Evolutionary conservation across 2,888 invertebrate species (phyloP).

Genomic region (Cryptus viduatorius): DNA sequence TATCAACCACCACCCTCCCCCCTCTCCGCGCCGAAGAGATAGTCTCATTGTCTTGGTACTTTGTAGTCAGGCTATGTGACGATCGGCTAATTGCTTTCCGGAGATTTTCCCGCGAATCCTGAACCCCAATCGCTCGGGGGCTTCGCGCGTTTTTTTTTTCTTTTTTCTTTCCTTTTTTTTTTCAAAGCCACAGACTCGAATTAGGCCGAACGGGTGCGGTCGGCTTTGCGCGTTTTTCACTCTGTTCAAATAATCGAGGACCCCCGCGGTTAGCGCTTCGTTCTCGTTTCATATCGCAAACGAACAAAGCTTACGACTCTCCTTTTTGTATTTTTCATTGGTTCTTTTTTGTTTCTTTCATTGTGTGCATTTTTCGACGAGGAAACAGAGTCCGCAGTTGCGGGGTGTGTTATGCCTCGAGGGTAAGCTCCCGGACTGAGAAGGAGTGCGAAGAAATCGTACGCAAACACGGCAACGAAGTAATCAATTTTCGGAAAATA

Average conservation of each 20-base stretch:
- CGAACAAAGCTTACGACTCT: conserved; percentile 15
- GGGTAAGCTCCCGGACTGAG: conserved; percentile 73
- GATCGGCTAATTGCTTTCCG: conserved; percentile 80
- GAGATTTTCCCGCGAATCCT: conserved; percentile 76
- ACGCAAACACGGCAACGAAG: conserved; percentile 13
- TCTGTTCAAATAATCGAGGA: conserved; percentile 49
- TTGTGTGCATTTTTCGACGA: background rate
- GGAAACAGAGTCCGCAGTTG: conserved; percentile 65
- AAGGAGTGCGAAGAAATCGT: conserved; percentile 18
- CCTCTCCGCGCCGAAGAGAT: conserved; percentile 6
- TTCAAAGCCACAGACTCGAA: conserved; percentile 36
- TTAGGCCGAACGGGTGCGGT: conserved; percentile 48
- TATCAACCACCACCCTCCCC: conserved; percentile 1
- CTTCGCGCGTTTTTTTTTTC: conserved; percentile 48
- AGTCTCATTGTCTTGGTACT: conserved; percentile 56
- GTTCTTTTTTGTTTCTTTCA: background rate
- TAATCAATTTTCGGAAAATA: conserved; percentile 9
- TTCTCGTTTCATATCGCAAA: background rate
- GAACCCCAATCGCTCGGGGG: conserved; percentile 52
- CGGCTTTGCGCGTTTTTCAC: conserved; percentile 9
- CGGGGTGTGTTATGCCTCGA: conserved; percentile 78
- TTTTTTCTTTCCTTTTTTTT: conserved; percentile 15
- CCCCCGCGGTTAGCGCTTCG: conserved; percentile 1
- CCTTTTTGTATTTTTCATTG: conserved; percentile 1
- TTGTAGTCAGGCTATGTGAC: conserved; percentile 49